A percentile compares a stretch with the other conserved stretches of the same genome.
phyloP scores from a whole-genome alignment of 2,888 invertebrate species.

The Meliscaeva auricollis region DNA sequence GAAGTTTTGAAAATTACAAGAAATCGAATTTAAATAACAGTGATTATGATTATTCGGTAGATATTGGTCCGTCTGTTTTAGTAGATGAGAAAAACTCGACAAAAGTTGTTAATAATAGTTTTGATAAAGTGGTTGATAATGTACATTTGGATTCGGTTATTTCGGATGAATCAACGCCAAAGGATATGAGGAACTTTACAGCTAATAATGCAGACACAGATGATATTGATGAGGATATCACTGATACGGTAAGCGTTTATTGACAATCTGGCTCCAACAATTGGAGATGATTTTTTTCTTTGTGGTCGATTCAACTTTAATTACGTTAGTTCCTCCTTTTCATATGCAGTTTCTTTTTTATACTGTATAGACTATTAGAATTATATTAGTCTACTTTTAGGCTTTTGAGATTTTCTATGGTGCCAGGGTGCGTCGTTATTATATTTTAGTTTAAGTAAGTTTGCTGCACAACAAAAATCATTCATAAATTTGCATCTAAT shows the following conservation, averaged over 20 bases:
- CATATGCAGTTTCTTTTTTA: no score
- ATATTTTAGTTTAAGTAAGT: no score
- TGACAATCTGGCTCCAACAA: no score
- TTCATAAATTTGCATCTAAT: no score
- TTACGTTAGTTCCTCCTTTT: no score
- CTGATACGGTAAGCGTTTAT: constrained; percentile 78
- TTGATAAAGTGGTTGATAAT: constrained; percentile 81
- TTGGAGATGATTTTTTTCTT: no score
- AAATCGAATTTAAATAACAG: constrained; percentile 33
- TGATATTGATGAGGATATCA: constrained; percentile 80
- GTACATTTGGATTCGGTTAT: constrained; percentile 82
- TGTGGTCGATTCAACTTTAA: no score
- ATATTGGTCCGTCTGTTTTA: neutral
- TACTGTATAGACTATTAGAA: no score
- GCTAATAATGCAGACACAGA: constrained; percentile 77
- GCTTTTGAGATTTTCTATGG: no score
- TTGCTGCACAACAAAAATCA: no score
- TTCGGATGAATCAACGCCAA: constrained; percentile 82
- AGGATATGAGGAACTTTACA: constrained; percentile 79
- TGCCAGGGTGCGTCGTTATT: no score
- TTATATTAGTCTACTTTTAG: no score
- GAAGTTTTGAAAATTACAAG: constrained; percentile 43
- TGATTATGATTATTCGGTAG: constrained; percentile 13
- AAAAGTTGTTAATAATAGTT: constrained; percentile 67
- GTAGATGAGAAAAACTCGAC: constrained; percentile 25